Evolutionary conservation across 2,888 invertebrate species (phyloP).

Genomic region (Griposia aprilina): DNA sequence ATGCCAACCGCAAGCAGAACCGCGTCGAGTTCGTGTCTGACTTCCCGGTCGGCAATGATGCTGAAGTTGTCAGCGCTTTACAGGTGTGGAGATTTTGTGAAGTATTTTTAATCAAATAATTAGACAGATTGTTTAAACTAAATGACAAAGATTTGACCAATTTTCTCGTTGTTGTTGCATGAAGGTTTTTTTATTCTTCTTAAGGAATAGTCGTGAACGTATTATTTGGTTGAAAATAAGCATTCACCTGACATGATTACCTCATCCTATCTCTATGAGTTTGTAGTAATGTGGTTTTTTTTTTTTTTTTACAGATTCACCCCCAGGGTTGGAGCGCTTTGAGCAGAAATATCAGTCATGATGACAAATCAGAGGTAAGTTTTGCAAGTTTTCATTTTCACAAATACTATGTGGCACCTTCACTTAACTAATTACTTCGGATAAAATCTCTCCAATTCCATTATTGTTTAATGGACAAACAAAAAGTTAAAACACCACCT

Average conservation of each 20-base stretch:
- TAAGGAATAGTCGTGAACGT: too few species aligned
- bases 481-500: background rate
- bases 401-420: background rate
- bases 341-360: constrained; percentile 96
- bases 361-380: constrained; percentile 95
- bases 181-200: background rate
- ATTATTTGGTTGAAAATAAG: background rate
- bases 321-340: constrained; percentile 97
- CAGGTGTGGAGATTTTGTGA: constrained; percentile 86
- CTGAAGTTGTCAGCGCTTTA: constrained; percentile 97
- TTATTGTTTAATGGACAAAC: background rate
- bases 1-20: constrained; percentile 93
- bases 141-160: background rate
- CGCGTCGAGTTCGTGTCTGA: constrained; percentile 97
- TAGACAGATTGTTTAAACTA: background rate
- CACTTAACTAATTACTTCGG: background rate
- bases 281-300: background rate
- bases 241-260: background rate
- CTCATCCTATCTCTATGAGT: background rate
- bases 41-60: constrained; percentile 96
- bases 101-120: background rate
- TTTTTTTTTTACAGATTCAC: constrained; percentile 92
- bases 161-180: background rate
- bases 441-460: too few species aligned
- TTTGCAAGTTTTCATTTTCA: background rate